Evolutionary conservation across 2,797 vertebrate species (phyloP).

Genomic region (Sebastes cheni): DNA sequence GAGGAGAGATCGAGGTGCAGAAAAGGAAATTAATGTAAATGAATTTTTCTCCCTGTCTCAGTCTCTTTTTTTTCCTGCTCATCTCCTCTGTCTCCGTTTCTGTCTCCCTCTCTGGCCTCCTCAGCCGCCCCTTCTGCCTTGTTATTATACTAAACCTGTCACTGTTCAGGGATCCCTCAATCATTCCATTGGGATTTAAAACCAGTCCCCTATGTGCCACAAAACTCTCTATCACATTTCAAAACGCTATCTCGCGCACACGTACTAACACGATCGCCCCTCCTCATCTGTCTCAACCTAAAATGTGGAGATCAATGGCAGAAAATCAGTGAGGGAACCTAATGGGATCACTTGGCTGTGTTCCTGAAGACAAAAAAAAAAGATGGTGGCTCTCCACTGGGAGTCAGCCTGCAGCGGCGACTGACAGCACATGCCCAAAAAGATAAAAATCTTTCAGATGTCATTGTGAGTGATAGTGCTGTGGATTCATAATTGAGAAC

Average conservation of each 20-base stretch:
- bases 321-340: slow-evolving; percentile 30
- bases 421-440: slow-evolving; percentile 45
- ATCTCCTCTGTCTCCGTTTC: slow-evolving; percentile 5
- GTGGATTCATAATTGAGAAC: slow-evolving; percentile 51
- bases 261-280: background rate
- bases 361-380: slow-evolving; percentile 30
- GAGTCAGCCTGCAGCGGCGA: slow-evolving; percentile 38
- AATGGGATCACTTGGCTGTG: slow-evolving; percentile 56
- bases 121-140: slow-evolving; percentile 44
- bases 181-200: slow-evolving; percentile 54
- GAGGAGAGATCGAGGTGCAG: slow-evolving; percentile 31
- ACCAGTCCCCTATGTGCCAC: slow-evolving; percentile 26
- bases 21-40: slow-evolving; percentile 60
- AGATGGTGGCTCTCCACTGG: slow-evolving; percentile 20
- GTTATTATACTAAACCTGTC: slow-evolving; percentile 64
- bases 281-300: slow-evolving; percentile 8
- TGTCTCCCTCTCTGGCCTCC: slow-evolving; percentile 17
- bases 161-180: slow-evolving; percentile 60
- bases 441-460: slow-evolving; percentile 47
- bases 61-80: slow-evolving; percentile 31
- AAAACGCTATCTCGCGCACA: slow-evolving; percentile 22
- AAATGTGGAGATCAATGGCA: slow-evolving; percentile 41
- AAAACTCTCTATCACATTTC: slow-evolving; percentile 47
- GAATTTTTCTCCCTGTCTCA: slow-evolving; percentile 24
- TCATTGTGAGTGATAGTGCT: slow-evolving; percentile 43